Conservation (phyloP, 2,797 vertebrate species). For the Tangara arthus region DNA sequence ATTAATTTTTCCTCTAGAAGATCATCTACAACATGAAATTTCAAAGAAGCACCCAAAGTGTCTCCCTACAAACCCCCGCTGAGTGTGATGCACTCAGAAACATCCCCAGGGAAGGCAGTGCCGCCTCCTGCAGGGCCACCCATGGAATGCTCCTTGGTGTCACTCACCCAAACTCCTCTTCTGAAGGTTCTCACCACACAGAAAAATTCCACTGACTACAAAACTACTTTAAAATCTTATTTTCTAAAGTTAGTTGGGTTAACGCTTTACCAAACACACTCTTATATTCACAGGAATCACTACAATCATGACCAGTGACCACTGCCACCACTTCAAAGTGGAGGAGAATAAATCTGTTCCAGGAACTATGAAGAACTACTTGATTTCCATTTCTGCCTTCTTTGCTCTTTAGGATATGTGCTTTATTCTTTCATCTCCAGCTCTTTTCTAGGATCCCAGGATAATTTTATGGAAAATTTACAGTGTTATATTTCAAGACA, state of each 20-base stretch:
- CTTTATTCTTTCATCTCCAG: not conserved
- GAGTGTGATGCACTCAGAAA: not conserved
- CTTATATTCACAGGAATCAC: not conserved
- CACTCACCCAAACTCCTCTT: not conserved
- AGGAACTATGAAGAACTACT: not conserved
- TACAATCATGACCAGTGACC: not conserved
- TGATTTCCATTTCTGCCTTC: not conserved
- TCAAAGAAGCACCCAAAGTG: not conserved
- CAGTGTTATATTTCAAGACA: not conserved
- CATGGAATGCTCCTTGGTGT: fast-evolving
- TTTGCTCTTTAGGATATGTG: not conserved
- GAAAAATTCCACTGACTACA: not conserved
- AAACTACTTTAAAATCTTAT: not conserved
- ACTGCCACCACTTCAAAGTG: not conserved
- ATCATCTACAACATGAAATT: not conserved
- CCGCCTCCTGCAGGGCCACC: not conserved
- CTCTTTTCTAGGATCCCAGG: not conserved
- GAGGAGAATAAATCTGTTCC: not conserved
- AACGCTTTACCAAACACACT: not conserved
- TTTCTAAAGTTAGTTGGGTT: not conserved
- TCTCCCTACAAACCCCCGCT: not conserved
- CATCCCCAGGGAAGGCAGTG: not conserved
- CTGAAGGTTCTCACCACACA: not conserved
- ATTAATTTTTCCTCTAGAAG: not conserved
- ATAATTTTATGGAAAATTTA: not conserved